These are phyloP conservation scores for Saimiri boliviensis DNA, from an alignment of 2,113 vertebrate species.

Conservation along the genomic window DNA sequence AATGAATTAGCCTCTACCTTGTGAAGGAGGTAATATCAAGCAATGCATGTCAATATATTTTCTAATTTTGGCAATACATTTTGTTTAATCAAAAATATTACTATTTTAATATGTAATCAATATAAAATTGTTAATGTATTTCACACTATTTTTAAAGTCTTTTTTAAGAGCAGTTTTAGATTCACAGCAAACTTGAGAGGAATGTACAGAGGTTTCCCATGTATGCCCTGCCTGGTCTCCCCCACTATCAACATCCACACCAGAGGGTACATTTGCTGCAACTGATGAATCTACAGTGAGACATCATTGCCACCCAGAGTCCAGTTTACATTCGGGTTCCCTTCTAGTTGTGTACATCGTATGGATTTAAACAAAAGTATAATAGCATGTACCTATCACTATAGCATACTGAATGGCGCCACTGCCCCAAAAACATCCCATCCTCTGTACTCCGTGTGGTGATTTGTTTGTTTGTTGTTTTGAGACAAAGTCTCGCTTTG, in stretches of 20 bases:
- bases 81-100: not conserved
- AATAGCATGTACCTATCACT: too few species aligned
- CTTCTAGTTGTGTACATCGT: not conserved
- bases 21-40: not conserved
- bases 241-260: not conserved
- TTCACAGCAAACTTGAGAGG: not conserved
- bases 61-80: not conserved
- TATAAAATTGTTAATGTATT: not conserved
- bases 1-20: not conserved
- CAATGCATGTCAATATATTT: not conserved
- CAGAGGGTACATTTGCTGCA: not conserved
- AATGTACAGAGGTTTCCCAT: not conserved
- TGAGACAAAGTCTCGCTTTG: accelerated
- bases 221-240: too few species aligned
- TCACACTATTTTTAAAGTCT: not conserved
- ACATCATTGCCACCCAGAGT: too few species aligned
- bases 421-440: not conserved
- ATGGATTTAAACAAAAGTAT: not conserved
- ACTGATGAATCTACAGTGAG: not conserved
- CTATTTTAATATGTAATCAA: not conserved
- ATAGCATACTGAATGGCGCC: not conserved
- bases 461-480: too few species aligned
- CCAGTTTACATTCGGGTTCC: not conserved
- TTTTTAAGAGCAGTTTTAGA: not conserved
- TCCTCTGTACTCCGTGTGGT: too few species aligned